These are phyloP conservation scores for Bombyx mandarina DNA, from an alignment of 1,140 invertebrate genomes.

Conservation along the genomic window DNA sequence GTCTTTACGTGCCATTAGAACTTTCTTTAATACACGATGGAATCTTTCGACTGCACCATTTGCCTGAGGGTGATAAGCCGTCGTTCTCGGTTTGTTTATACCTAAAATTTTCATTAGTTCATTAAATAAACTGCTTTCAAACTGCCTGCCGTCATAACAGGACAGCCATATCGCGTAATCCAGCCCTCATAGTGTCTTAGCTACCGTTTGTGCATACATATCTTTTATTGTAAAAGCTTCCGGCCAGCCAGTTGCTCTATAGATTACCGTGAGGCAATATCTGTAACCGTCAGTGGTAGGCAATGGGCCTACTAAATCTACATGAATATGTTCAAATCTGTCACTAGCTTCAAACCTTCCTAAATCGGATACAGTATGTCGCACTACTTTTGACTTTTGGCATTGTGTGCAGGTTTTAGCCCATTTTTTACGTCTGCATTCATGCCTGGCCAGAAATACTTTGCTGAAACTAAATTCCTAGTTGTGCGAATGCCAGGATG, in stretches of 20 bases:
- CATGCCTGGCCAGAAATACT: slow-evolving; percentile 11
- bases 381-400: slow-evolving; percentile 23
- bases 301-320: slow-evolving; percentile 33
- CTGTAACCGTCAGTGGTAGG: slow-evolving; percentile 18
- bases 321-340: slow-evolving; percentile 43
- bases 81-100: not conserved
- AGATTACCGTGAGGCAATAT: slow-evolving; percentile 16
- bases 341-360: slow-evolving; percentile 19
- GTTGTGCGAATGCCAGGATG: slow-evolving; percentile 1
- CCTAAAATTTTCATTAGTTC: slow-evolving; percentile 2
- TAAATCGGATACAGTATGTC: slow-evolving; percentile 5
- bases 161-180: slow-evolving; percentile 6
- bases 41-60: slow-evolving; percentile 4
- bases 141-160: slow-evolving; percentile 1
- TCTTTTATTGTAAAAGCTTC: slow-evolving; percentile 8
- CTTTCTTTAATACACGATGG: not conserved
- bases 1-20: not conserved
- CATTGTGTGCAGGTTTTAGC: slow-evolving; percentile 22
- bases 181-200: slow-evolving; percentile 8
- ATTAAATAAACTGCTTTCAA: not conserved
- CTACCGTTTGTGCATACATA: slow-evolving; percentile 3
- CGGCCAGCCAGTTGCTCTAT: slow-evolving; percentile 18
- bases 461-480: not conserved
- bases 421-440: slow-evolving; percentile 42
- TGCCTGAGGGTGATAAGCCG: slow-evolving; percentile 1